Evolutionary conservation across 2,113 vertebrate genomes (phyloP).

Genomic region (Notiomystis cincta): DNA sequence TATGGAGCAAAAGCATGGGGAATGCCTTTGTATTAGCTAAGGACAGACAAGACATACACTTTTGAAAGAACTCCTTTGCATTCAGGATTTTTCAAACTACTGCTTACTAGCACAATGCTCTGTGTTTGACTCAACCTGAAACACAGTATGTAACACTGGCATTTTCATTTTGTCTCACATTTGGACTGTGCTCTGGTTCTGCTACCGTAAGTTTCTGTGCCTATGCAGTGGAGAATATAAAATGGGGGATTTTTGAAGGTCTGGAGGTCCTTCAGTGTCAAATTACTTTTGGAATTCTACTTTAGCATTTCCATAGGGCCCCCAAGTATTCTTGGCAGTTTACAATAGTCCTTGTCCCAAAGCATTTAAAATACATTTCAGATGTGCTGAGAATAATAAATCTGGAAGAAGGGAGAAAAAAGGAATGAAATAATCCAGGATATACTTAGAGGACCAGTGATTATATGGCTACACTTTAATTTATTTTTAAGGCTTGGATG

Average conservation of each 20-base stretch:
- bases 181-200: background rate
- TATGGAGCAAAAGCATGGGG: background rate
- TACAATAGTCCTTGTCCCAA: background rate
- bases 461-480: background rate
- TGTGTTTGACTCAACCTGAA: background rate
- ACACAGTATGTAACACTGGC: background rate
- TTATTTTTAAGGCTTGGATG: background rate
- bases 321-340: background rate
- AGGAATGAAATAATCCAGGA: background rate
- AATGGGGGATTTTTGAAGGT: background rate
- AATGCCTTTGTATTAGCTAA: background rate
- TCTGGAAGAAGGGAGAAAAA: background rate
- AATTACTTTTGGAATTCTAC: background rate
- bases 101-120: background rate
- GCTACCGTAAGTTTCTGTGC: background rate
- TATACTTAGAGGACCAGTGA: background rate
- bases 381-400: background rate
- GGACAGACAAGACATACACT: background rate
- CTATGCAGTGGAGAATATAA: background rate
- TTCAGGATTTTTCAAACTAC: background rate
- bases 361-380: slow-evolving; percentile 19
- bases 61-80: background rate
- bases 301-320: background rate
- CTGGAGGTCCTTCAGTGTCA: background rate
- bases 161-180: background rate